A percentile compares a stretch with the other conserved stretches of the same genome.
Evolutionary conservation across 2,797 vertebrate species (phyloP).

Genomic region (Ataeniobius toweri): DNA sequence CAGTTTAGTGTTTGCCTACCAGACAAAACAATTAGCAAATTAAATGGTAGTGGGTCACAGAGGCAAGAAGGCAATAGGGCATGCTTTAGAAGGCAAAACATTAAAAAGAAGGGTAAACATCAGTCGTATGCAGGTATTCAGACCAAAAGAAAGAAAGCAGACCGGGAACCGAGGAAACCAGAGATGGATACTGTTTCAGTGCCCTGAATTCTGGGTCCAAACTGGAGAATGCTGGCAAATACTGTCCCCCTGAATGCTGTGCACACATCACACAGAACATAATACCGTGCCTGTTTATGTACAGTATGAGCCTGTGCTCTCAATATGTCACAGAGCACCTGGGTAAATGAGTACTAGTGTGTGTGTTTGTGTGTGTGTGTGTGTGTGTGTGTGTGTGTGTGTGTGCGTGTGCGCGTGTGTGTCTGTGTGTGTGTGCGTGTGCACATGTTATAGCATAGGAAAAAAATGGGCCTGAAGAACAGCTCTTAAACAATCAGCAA

Average conservation of each 20-base stretch:
- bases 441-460: constrained; percentile 18
- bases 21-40: neutral
- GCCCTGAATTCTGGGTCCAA: constrained; percentile 55
- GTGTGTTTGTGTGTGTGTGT: neutral
- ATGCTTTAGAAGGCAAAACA: neutral
- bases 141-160: constrained; percentile 13
- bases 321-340: constrained; percentile 17
- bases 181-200: constrained; percentile 57
- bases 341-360: constrained; percentile 2
- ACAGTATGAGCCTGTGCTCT: constrained; percentile 23
- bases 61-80: neutral
- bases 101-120: neutral
- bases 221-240: constrained; percentile 46
- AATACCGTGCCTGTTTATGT: constrained; percentile 19
- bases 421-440: neutral
- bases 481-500: constrained; percentile 79
- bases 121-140: constrained; percentile 6
- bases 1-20: neutral
- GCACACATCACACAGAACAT: constrained; percentile 1
- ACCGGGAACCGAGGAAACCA: constrained; percentile 17
- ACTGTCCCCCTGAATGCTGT: constrained; percentile 41
- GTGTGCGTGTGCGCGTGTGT: neutral
- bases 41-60: neutral
- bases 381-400: neutral
- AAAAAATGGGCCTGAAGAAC: constrained; percentile 61